Evolutionary conservation across 2,888 invertebrate genomes (phyloP).

Genomic region (Thysanoteuthis rhombus): DNA sequence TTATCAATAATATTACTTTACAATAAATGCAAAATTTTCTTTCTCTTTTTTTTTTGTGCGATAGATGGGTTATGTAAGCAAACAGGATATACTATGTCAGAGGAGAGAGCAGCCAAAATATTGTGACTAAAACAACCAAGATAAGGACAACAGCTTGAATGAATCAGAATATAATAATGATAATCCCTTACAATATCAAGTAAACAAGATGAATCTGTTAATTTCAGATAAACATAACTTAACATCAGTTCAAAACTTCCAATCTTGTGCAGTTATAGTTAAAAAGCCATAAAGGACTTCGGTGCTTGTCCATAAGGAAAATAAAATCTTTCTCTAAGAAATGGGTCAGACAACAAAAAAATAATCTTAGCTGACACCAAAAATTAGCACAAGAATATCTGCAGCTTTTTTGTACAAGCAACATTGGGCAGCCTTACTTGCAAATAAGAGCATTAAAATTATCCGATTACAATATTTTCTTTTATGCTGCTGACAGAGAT

Average conservation of each 20-base stretch:
- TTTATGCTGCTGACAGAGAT: not conserved
- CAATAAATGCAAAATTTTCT: no score
- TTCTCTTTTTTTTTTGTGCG: no score
- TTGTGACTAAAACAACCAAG: no score
- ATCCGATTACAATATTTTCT: not conserved
- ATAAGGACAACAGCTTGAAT: no score
- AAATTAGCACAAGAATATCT: not conserved
- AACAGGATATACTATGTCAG: no score
- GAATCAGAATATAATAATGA: no score
- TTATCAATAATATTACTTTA: no score
- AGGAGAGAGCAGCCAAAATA: no score
- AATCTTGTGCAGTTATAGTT: not conserved
- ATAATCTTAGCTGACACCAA: not conserved
- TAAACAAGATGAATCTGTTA: no score
- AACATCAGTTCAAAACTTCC: not conserved
- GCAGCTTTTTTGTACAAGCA: not conserved
- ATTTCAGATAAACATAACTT: not conserved
- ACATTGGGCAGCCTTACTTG: not conserved
- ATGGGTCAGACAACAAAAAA: not conserved
- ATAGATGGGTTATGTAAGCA: no score
- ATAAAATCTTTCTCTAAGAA: not conserved
- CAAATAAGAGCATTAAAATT: not conserved
- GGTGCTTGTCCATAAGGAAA: not conserved
- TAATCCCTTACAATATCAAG: no score
- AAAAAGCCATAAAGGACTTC: not conserved